These are phyloP conservation scores for Pelobates cultripes DNA, from an alignment of 2,797 vertebrate genomes.

Conservation along the genomic window DNA sequence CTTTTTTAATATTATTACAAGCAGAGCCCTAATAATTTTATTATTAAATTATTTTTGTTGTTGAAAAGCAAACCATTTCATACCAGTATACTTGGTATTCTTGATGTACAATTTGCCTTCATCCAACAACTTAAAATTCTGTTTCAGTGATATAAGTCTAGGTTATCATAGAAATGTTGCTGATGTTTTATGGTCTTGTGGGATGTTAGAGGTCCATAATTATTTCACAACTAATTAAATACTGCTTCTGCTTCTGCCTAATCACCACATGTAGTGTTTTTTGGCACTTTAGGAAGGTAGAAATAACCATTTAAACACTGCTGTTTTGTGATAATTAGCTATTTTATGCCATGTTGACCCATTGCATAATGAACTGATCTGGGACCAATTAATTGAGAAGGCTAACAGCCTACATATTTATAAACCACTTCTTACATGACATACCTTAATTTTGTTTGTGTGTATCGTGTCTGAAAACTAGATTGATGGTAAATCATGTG, in stretches of 20 bases:
- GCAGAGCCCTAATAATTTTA: too few species aligned
- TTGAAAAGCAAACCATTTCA: too few species aligned
- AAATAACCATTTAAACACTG: constrained; percentile 41
- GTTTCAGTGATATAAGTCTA: not conserved
- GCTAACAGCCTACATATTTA: constrained; percentile 42
- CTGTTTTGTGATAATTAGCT: constrained; percentile 54
- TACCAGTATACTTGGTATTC: not conserved
- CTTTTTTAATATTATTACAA: too few species aligned
- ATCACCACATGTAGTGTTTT: constrained; percentile 40
- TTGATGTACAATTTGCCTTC: not conserved
- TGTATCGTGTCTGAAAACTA: not conserved
- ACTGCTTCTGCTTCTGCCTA: constrained; percentile 33
- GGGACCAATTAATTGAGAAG: constrained; percentile 51
- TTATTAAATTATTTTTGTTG: too few species aligned
- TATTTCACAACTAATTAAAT: constrained; percentile 49
- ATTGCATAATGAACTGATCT: constrained; percentile 50
- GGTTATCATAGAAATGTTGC: constrained; percentile 18
- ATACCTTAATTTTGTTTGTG: constrained; percentile 8
- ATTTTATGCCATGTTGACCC: constrained; percentile 50
- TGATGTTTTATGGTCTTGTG: constrained; percentile 16
- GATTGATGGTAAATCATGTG: not conserved
- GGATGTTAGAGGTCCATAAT: constrained; percentile 35
- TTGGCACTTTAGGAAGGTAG: constrained; percentile 38
- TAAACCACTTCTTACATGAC: constrained; percentile 32
- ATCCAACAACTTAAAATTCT: not conserved